Evolutionary conservation across 2,888 invertebrate species (phyloP).

Genomic region (Autographa gamma): DNA sequence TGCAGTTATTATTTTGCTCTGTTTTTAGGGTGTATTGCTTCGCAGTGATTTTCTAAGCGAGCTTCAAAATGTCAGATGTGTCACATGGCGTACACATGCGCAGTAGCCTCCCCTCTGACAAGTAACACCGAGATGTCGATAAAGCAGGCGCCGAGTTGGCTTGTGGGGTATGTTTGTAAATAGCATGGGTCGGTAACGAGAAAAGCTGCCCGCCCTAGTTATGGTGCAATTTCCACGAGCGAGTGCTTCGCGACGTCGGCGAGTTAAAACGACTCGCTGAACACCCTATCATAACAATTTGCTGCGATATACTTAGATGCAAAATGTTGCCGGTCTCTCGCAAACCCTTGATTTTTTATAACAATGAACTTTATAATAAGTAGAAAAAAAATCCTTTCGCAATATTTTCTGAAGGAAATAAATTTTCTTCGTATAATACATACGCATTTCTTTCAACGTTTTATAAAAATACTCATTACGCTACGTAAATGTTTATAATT

Average conservation of each 20-base stretch:
- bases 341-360: not conserved
- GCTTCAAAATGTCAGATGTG: constrained; percentile 78
- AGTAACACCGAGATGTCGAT: constrained; percentile 74
- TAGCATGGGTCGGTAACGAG: constrained; percentile 15
- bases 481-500: not conserved
- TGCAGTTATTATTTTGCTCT: constrained; percentile 64
- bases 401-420: not conserved
- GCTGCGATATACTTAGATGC: constrained; percentile 1
- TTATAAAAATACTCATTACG: not conserved
- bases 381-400: not conserved
- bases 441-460: not conserved
- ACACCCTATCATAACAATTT: constrained; percentile 5
- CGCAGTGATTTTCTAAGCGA: constrained; percentile 78
- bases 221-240: constrained; percentile 5
- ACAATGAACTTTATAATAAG: not conserved
- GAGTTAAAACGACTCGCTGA: constrained; percentile 6
- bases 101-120: constrained; percentile 72
- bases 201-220: constrained; percentile 10
- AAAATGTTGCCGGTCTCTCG: not conserved
- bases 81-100: constrained; percentile 80
- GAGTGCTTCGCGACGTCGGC: constrained; percentile 3
- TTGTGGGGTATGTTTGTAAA: constrained; percentile 26
- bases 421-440: not conserved
- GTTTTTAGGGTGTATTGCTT: constrained; percentile 73
- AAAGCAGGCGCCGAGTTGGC: constrained; percentile 67